These are phyloP conservation scores for Odontomachus brunneus DNA, from an alignment of 1,140 invertebrate genomes.

Conservation along the genomic window DNA sequence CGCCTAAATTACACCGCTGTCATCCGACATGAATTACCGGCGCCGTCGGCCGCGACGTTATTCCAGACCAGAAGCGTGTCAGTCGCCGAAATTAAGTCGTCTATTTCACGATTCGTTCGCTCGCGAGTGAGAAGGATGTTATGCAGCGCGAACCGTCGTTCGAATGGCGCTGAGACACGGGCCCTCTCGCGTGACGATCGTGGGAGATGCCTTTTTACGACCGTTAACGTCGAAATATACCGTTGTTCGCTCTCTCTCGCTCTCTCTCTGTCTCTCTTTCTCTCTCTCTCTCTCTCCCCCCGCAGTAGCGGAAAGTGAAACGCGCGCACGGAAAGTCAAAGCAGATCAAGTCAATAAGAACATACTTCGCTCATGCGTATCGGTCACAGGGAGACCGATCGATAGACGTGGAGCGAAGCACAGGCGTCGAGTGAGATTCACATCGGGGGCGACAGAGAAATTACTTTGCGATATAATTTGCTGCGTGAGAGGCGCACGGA, in stretches of 20 bases:
- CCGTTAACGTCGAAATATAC: too few relatives aligned
- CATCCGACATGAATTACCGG: conserved; percentile 11
- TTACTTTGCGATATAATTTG: not conserved
- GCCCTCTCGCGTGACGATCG: not conserved
- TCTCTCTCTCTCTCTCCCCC: too few relatives aligned
- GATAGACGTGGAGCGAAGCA: not conserved
- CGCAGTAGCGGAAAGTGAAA: not conserved
- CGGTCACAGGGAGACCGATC: not conserved
- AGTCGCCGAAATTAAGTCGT: conserved; percentile 6
- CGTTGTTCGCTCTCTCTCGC: too few relatives aligned
- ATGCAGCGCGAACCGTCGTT: too few relatives aligned
- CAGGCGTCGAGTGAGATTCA: not conserved
- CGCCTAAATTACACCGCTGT: conserved; percentile 51
- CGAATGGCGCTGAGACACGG: too few relatives aligned
- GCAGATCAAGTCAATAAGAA: not conserved
- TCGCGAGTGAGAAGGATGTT: too few relatives aligned
- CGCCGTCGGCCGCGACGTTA: conserved; percentile 18
- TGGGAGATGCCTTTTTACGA: too few relatives aligned
- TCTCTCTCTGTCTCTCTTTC: too few relatives aligned
- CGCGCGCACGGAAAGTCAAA: not conserved
- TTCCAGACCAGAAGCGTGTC: not conserved
- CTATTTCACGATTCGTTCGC: conserved; percentile 2
- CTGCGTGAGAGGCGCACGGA: not conserved
- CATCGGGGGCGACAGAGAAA: too few relatives aligned
- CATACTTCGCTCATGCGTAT: not conserved